Evolutionary conservation across 2,797 vertebrate genomes (phyloP), one percentile per base, ranked within the genome.

Genomic region (Cetoscarus ocellatus): DNA sequence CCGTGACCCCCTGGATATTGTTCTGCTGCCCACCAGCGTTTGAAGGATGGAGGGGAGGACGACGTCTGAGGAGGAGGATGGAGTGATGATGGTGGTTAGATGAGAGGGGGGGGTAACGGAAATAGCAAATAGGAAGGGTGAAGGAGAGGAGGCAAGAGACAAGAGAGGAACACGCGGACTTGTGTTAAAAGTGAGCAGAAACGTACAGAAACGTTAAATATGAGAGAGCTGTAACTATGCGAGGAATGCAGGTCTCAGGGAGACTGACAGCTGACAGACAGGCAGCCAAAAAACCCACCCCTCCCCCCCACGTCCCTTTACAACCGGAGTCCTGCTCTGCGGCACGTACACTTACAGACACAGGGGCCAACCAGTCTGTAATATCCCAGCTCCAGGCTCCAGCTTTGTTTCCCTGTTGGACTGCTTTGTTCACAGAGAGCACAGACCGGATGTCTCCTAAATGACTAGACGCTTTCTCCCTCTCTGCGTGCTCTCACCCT

Each of bases 1-100:
- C 84, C 90, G 85, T 98, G 97, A 98, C 96, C 97, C 94, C 93
- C 92, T 95, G 76, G 70, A 91, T 94, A 96, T 97, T 97, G 96
- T 97, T 97, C 95, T 94, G 65, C 74, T 88, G 84, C 85, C 88
- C 73, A 87, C 80, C 81, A 67, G 65, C 77, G 62, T 88, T 86
- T 89, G 87, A 92, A 88, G 77, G 83, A 92, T 88, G 82, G 76
- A 65, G 74, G 81, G 82, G 77, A 79, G 82, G 78, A 82, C 53
- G 13, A 48, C 38, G 43, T 54, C 52, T 82, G 59, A 63, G 52
- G 51, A 58, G 63, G 77, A 6, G 52, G 52, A 63, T 4, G 9
- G 55, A 54, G 55, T 62, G 63, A 69, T 54, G 70, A 68, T 42
- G 53, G 64, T n/a, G 55, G 75, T 77, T 35, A 69, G 47, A 79